A percentile compares a stretch with the other conserved stretches of the same genome.
Conservation (phyloP, 1,140 invertebrate species). For the Stegodyphus dumicola region DNA sequence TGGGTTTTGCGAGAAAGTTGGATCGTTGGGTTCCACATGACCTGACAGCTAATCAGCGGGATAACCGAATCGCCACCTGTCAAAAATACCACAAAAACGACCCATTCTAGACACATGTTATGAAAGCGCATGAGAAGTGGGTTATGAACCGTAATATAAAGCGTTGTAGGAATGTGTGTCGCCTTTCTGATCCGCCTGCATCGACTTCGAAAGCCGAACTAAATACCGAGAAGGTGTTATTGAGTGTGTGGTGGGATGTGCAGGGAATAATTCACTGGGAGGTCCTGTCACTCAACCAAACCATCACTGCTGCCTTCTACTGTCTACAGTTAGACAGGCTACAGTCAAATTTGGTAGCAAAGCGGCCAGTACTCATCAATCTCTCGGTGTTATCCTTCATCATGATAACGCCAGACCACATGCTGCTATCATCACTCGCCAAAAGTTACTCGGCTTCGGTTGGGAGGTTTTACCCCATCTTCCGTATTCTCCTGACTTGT, state of each 20-base stretch:
- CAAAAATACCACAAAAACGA: not conserved
- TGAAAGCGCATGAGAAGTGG: not conserved
- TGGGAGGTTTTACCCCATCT: slow-evolving; percentile 9
- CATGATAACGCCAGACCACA: slow-evolving; percentile 2
- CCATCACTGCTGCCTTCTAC: not conserved
- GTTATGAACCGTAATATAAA: not conserved
- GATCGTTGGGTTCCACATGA: slow-evolving; percentile 13
- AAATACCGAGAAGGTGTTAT: not conserved
- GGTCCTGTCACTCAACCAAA: not conserved
- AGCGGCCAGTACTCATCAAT: not conserved
- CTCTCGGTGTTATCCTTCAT: not conserved
- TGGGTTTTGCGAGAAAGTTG: no score
- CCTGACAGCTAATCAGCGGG: slow-evolving; percentile 6
- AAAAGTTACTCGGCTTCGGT: slow-evolving; percentile 10
- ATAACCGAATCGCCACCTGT: slow-evolving; percentile 12
- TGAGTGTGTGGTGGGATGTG: no score
- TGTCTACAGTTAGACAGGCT: slow-evolving; percentile 3
- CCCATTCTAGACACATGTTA: not conserved
- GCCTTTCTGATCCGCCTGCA: slow-evolving; percentile 10
- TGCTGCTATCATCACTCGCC: not conserved
- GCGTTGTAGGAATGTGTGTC: not conserved
- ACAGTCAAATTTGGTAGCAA: not conserved
- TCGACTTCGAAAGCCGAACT: slow-evolving; percentile 7
- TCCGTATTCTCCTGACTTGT: not conserved
- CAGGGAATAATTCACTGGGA: no score